Evolutionary conservation across 2,797 vertebrate species (phyloP), one percentile per base, ranked within the genome.

Genomic region (Silurus aristotelis): DNA sequence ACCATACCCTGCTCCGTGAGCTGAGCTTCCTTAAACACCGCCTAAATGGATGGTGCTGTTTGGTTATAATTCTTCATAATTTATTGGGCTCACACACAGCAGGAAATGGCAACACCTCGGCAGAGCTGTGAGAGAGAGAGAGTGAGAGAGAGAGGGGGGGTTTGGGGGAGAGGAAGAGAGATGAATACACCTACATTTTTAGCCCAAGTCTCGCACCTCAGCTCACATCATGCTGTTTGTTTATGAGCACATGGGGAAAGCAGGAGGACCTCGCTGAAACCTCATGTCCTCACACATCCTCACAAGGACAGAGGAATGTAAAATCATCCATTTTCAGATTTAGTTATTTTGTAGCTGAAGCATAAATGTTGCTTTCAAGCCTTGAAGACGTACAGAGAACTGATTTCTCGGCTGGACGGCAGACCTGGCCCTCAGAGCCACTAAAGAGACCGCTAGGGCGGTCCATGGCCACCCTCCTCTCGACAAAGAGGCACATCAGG

Each of bases 111-210:
- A 46, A 80, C 77, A 64, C 60, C 77, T 80, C 22, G 8, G 14
- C 38, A 25, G 60, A 80, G 77, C 60, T 46, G 31, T 55, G 52
- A 4, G 25, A 67, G 67, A 12, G 31, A 84, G 58, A 87, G 79
- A 88, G 72, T 84, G 56, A 84, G 12, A 84, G 48, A 82, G 38
- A 80, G 58, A 10, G 48, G 5, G 48, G 9, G 48, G 9, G 48
- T 6, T 5, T 48, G 48, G 9, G 48, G 9, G 52, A 6, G n/a
- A 72, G 68, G 12, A n/a, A 80, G 64, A 55, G 76, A n/a, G 17
- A 61, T 56, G 22, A 27, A 27, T 46, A 58, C 25, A 12, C 20
- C 13, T 58, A n/a, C 27, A 56, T 43, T 68, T 84, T 76, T 76
- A 77, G 52, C 58, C 61, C 4, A 61, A 19, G 83, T 71, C 55